Evolutionary conservation across 2,113 vertebrate genomes (phyloP).

Genomic region (Formicarius rufipectus): DNA sequence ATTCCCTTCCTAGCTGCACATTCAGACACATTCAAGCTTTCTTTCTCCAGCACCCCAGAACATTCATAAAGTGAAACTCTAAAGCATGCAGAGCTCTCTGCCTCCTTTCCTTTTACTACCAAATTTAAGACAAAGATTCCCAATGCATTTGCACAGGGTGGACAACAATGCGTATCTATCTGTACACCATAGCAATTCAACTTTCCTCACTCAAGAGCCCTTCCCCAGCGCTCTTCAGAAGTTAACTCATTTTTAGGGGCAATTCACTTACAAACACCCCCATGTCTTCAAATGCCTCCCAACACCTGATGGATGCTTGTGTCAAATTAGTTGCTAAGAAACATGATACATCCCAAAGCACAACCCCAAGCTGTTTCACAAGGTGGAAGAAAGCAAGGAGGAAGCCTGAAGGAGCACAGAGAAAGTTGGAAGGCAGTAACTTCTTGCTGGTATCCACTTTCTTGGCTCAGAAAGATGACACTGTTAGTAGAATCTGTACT

Average conservation of each 20-base stretch:
- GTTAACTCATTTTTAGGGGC: not conserved
- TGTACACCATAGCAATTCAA: not conserved
- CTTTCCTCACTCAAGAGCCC: not conserved
- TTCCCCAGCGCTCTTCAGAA: not conserved
- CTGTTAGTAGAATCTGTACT: not conserved
- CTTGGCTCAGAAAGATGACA: not conserved
- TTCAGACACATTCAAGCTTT: not conserved
- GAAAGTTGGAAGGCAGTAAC: not conserved
- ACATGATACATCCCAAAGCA: not conserved
- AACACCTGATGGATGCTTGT: not conserved
- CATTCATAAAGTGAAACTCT: not conserved
- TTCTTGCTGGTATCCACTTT: not conserved
- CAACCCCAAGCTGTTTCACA: not conserved
- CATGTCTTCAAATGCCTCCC: not conserved
- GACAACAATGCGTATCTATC: rapidly evolving
- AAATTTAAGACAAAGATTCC: not conserved
- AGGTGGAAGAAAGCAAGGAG: not conserved
- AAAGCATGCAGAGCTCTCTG: not conserved
- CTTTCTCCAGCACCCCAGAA: not conserved
- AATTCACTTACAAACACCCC: not conserved
- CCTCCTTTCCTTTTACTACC: not conserved
- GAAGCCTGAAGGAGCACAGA: not conserved
- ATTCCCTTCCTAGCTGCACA: not conserved
- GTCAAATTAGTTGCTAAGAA: not conserved
- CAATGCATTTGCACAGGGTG: not conserved